A percentile compares a stretch with the other conserved stretches of the same genome.
phyloP scores from a whole-genome alignment of 2,888 invertebrate species.

The Danaus chrysippus region DNA sequence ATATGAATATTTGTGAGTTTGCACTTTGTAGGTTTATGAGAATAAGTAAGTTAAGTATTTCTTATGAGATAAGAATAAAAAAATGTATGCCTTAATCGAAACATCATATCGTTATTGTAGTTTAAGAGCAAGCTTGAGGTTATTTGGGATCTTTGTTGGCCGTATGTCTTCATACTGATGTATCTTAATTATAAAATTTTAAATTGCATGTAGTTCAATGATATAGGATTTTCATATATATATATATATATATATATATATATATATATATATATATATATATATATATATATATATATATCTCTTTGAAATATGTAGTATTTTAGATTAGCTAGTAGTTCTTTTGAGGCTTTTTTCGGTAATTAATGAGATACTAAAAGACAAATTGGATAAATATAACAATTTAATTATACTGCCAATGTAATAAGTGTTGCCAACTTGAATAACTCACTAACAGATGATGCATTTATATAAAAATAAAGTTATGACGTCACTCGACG shows the following conservation, averaged over 20 bases:
- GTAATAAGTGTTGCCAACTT: conserved; percentile 51
- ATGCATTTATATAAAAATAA: conserved; percentile 35
- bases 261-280: too few relatives aligned
- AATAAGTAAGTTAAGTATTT: conserved; percentile 38
- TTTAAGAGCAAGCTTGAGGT: conserved; percentile 55
- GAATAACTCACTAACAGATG: conserved; percentile 16
- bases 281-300: conserved; percentile 25
- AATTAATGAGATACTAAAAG: conserved; percentile 41
- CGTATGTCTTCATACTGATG: background rate
- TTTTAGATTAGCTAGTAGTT: conserved; percentile 48
- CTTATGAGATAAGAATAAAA: conserved; percentile 71
- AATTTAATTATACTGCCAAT: conserved; percentile 46
- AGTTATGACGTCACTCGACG: conserved; percentile 5
- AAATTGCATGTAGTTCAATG: conserved; percentile 4
- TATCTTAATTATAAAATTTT: background rate
- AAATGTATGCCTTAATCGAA: conserved; percentile 70
- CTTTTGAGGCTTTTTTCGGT: conserved; percentile 62
- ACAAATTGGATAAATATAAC: conserved; percentile 38
- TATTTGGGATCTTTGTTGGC: background rate
- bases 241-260: too few relatives aligned
- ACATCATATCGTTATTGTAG: conserved; percentile 77
- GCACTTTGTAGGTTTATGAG: conserved; percentile 12
- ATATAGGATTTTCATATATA: too few relatives aligned
- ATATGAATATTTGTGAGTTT: conserved; percentile 13
- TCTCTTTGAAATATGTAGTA: conserved; percentile 46